Evolutionary conservation across 2,888 invertebrate genomes (phyloP), one percentile per base, ranked within the genome.

Genomic region (Cyclophora albipunctata): DNA sequence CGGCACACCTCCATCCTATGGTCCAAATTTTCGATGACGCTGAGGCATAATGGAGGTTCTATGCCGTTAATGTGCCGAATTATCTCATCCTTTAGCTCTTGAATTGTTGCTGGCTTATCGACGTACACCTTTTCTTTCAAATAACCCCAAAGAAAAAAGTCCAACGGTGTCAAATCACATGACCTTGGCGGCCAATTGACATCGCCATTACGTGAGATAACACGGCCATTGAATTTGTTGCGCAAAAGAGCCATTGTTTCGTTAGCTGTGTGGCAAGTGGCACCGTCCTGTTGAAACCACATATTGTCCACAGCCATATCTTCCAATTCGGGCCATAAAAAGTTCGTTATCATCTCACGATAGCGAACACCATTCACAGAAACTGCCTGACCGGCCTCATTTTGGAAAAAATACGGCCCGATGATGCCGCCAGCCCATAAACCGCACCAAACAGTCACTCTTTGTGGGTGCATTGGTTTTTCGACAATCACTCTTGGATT

Each of bases 201-300:
- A 45, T 55, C 57, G 45, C 49, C 53, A 40, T 45, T 5, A 46
- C 51, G 52, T 41, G 57, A 57, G 49, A 54, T 55, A 52, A 54
- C 50, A 46, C 46, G 50, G 48, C 52, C 53, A 48, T 56, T 46
- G 42, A 47, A 45, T 44, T 40, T 46, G 5, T 50, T 43, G 47
- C 40, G 50, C 45, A 40, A 34, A 46, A 45, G 46, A 47, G 46
- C 48, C 42, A 57, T 52, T 51, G 46, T 53, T 40, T 48, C 50
- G 45, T 50, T 48, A 7, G 48, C 45, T 51, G 48, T 46, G 51
- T 46, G 48, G 44, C 35, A 59, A 64, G 37, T 37, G 5, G 63
- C 63, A 50, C 61, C 59, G 55, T 66, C 63, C 49, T 65, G 59
- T 45, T 58, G 59, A 47, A 55, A 57, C 50, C 54, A 58, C 48